These are phyloP conservation scores for Rhogogaster chlorosoma DNA, from an alignment of 2,888 invertebrate genomes.

Conservation along the genomic window DNA sequence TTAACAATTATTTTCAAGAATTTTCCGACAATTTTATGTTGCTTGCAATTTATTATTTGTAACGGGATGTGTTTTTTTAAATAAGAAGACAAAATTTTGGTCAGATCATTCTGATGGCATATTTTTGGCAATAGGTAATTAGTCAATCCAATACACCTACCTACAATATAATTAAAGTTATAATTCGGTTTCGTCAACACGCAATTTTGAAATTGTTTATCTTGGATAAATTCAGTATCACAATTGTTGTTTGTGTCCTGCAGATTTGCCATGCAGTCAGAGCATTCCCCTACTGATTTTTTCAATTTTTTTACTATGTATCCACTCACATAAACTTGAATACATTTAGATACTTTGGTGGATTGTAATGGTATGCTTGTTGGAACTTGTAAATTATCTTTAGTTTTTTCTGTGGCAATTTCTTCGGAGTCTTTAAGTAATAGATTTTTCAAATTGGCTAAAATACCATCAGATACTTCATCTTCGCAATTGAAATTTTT, in stretches of 20 bases:
- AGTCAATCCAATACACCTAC: no score
- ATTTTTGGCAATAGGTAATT: background rate
- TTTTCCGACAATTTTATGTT: background rate
- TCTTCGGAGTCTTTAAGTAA: no score
- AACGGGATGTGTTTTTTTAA: background rate
- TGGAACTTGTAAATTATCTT: no score
- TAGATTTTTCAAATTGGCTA: no score
- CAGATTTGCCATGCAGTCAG: conserved; percentile 12
- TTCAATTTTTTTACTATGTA: background rate
- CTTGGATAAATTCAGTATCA: no score
- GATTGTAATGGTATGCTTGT: no score
- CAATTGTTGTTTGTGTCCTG: background rate
- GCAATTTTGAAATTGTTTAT: background rate
- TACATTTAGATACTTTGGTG: no score
- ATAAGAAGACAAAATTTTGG: background rate
- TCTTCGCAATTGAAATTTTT: no score
- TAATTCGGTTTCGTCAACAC: background rate
- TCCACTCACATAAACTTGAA: no score
- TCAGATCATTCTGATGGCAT: background rate
- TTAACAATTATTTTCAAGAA: background rate
- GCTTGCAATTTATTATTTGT: background rate
- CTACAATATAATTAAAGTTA: background rate
- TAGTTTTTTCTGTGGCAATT: no score
- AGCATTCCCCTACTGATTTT: background rate
- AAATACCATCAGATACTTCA: no score